phyloP scores from a whole-genome alignment of 2,797 vertebrate species.

The Gallinago solitaria region DNA sequence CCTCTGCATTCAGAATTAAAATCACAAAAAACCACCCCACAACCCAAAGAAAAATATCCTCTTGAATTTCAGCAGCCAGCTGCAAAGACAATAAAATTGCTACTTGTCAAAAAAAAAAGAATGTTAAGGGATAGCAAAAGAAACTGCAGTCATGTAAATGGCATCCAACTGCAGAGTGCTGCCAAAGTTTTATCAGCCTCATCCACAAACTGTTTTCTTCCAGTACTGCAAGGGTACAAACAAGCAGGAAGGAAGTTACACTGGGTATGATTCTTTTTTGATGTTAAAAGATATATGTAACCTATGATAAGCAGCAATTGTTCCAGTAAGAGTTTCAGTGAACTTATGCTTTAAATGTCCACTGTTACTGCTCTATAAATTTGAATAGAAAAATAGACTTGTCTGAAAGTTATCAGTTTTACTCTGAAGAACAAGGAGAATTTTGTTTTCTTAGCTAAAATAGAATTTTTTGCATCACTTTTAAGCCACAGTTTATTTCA shows the following conservation, averaged over 20 bases:
- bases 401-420: not conserved
- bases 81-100: conserved; percentile 33
- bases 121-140: not conserved
- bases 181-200: not conserved
- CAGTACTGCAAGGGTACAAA: not conserved
- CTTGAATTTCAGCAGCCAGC: conserved; percentile 3
- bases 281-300: not conserved
- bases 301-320: not conserved
- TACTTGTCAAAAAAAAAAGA: not conserved
- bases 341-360: not conserved
- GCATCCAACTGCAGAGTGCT: not conserved
- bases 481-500: not conserved
- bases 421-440: not conserved
- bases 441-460: not conserved
- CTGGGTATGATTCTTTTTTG: not conserved
- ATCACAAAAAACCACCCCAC: not conserved
- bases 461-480: not conserved
- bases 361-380: not conserved
- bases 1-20: not conserved
- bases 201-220: not conserved
- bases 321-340: not conserved
- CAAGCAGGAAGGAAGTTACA: not conserved
- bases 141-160: not conserved
- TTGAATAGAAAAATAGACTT: not conserved
- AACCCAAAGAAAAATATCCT: not conserved